Conservation (phyloP, 2,888 invertebrate species). For the Brenthis ino region DNA sequence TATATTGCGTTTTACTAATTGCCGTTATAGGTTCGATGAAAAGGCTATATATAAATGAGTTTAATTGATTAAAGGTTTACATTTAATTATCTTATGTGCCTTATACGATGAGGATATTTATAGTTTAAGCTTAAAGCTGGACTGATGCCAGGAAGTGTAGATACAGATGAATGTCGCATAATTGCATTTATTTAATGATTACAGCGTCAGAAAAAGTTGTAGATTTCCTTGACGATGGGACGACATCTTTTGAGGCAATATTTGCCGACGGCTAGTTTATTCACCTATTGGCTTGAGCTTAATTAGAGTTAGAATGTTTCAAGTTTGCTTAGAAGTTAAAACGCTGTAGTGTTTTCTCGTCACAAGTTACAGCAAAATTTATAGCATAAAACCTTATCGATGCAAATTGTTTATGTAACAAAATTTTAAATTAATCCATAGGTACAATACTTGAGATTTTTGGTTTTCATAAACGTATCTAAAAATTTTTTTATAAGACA, state of each 20-base stretch:
- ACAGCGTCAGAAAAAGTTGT: constrained; percentile 29
- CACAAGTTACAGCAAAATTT: no score
- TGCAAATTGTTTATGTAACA: no score
- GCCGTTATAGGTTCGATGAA: background rate
- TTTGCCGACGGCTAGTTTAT: background rate
- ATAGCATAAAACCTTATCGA: no score
- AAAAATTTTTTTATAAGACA: no score
- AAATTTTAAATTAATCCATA: no score
- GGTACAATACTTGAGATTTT: no score
- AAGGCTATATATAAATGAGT: background rate
- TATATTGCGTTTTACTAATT: no score
- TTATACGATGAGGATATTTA: constrained; percentile 36
- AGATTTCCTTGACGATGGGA: constrained; percentile 8
- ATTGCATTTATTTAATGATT: constrained; percentile 41
- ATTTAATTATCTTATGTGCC: constrained; percentile 3
- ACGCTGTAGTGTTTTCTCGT: no score
- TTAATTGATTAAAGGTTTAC: background rate
- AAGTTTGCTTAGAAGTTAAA: background rate
- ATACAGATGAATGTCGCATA: constrained; percentile 34
- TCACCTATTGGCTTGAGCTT: background rate
- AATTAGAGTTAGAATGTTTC: no score
- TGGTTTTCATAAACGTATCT: no score
- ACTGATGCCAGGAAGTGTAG: constrained; percentile 37
- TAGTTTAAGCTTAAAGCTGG: constrained; percentile 39
- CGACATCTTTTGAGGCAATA: background rate